Base-by-base conservation (phyloP, 2,888 invertebrate species). In the Aleiodes testaceus region DNA sequence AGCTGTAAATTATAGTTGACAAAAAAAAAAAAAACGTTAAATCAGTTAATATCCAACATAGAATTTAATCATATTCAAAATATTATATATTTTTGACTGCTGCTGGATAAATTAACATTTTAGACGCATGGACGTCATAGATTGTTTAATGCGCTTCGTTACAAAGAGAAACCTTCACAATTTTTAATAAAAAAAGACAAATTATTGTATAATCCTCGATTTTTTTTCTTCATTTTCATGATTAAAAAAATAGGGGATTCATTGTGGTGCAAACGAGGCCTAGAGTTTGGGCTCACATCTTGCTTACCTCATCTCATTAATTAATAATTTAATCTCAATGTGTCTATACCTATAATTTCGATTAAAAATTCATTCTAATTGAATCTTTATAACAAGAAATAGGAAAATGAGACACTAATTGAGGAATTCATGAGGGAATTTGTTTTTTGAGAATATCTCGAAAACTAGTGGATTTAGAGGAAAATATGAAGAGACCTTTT, bases 1-100 rank as follows among this genome's bases (percentile, higher is more conserved):
- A 77, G 71, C 74, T 64, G 74, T 76, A 76, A 63, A 66, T 65
- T 66, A 74, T 63, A 36, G 36, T 36, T 36, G 2, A 36, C 6
- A 36, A 36, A 36, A 7, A 36, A 26, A 5, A 0, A 1, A 26
- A 26, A 22, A 26, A 26, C 3, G 5, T 26, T 2, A 26, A 26
- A 68, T 70, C 61, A 70, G 36, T 59, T 59, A 59, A 55, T 59
- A 59, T 42, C 36, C 42, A 59, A 59, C 42, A 36, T 36, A 36
- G 59, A 36, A 59, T 42, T 36, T 59, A 36, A 59, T 36, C 36
- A 42, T 45, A 59, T 67, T 53, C 45, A 55, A 59, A 66, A 76
- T 74, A 36, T 36, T 36, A 75, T 79, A 79, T 79, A 74, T 80
- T 78, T 79, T 79, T 78, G 74, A 76, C 69, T 11, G 63, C 47